These are phyloP conservation scores for Daphoenositta chrysoptera DNA, from an alignment of 2,113 vertebrate genomes.

Conservation along the genomic window DNA sequence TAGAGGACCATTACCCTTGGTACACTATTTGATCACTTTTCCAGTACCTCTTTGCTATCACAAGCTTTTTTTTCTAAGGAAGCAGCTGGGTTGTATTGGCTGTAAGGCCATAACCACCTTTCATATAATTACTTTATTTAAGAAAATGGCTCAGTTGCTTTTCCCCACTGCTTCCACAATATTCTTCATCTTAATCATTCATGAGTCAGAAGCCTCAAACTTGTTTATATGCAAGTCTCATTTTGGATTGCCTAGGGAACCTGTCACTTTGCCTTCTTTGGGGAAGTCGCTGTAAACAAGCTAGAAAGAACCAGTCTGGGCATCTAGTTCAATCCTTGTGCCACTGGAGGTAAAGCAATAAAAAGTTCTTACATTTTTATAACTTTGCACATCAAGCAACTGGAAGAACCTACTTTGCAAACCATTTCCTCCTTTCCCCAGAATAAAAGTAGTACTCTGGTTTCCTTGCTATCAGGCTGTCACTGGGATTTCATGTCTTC, in stretches of 20 bases:
- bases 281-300: background rate
- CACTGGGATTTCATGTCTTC: background rate
- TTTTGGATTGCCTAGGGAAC: background rate
- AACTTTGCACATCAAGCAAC: background rate
- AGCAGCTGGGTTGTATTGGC: background rate
- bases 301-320: background rate
- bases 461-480: background rate
- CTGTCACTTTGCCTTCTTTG: background rate
- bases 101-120: background rate
- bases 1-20: background rate
- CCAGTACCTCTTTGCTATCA: background rate
- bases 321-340: background rate
- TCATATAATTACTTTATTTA: background rate
- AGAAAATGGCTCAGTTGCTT: background rate
- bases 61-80: background rate
- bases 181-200: slow-evolving; percentile 11
- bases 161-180: background rate
- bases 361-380: slow-evolving; percentile 30
- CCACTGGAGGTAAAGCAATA: background rate
- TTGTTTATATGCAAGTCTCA: background rate
- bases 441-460: background rate
- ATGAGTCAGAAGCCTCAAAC: background rate
- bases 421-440: background rate
- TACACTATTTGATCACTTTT: background rate
- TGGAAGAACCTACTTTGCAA: background rate